Evolutionary conservation across 2,797 vertebrate genomes (phyloP).

Genomic region (Tenualosa thibaudeaui): DNA sequence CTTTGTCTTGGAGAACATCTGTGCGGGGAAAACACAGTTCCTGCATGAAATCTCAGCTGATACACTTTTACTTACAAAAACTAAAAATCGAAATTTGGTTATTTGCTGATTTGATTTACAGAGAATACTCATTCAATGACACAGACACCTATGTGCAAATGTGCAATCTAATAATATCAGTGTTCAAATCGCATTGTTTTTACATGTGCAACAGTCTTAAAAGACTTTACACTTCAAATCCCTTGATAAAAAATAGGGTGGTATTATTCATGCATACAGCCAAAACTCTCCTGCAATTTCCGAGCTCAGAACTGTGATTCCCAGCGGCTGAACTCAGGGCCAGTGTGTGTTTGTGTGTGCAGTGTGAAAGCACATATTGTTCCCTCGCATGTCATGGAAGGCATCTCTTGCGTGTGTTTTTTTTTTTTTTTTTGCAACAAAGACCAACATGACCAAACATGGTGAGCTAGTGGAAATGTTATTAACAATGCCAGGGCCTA

Average conservation of each 20-base stretch:
- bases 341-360: not conserved
- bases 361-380: conserved; percentile 34
- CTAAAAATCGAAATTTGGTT: not conserved
- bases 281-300: not conserved
- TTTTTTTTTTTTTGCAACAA: conserved; percentile 23
- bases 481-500: conserved; percentile 52
- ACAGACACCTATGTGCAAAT: not conserved
- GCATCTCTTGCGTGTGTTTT: conserved; percentile 1
- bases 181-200: not conserved
- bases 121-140: not conserved
- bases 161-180: not conserved
- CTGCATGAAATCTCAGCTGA: not conserved
- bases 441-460: conserved; percentile 10
- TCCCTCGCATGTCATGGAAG: conserved; percentile 20
- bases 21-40: not conserved
- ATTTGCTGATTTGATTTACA: not conserved
- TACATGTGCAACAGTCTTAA: not conserved
- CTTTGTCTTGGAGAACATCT: not conserved
- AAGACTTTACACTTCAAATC: not conserved
- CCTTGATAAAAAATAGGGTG: not conserved
- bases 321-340: not conserved
- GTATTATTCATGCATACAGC: not conserved
- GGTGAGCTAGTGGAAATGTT: conserved; percentile 41
- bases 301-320: not conserved
- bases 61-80: too few relatives aligned